These are phyloP conservation scores for Myrmophylax atrothorax DNA, from an alignment of 2,113 vertebrate species.

Conservation along the genomic window DNA sequence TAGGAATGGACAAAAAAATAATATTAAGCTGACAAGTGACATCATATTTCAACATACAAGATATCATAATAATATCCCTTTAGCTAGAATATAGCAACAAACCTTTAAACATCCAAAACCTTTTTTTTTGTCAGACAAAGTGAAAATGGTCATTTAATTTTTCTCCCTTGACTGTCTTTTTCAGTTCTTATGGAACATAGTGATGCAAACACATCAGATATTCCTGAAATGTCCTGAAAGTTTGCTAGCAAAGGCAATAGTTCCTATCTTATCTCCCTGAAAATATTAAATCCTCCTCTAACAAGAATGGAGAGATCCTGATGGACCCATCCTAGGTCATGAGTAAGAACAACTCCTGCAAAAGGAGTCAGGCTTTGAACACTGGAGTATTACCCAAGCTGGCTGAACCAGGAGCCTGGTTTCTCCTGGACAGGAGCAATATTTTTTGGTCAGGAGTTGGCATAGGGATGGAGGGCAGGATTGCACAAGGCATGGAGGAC, in stretches of 20 bases:
- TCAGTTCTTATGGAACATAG: not conserved
- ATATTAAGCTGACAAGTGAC: not conserved
- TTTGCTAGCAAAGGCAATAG: not conserved
- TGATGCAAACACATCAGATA: not conserved
- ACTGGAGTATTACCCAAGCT: not conserved
- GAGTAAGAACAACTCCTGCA: not conserved
- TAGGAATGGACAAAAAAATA: not conserved
- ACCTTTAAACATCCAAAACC: not conserved
- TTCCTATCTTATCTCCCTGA: not conserved
- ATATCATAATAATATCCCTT: not conserved
- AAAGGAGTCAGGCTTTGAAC: not conserved
- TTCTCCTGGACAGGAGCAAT: fast-evolving
- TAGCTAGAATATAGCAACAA: not conserved
- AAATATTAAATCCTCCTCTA: not conserved
- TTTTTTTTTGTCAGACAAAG: not conserved
- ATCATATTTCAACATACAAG: not conserved
- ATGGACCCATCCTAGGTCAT: not conserved
- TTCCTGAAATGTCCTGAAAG: not conserved
- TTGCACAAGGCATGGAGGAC: fast-evolving
- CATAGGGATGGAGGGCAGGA: not conserved
- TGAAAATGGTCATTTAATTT: not conserved
- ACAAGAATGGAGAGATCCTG: not conserved
- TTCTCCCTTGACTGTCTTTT: not conserved
- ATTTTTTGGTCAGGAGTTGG: not conserved
- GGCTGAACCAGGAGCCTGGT: not conserved